A percentile compares a stretch with the other conserved stretches of the same genome.
Conservation (phyloP, 2,113 vertebrate species). For the Nerophis lumbriciformis region DNA sequence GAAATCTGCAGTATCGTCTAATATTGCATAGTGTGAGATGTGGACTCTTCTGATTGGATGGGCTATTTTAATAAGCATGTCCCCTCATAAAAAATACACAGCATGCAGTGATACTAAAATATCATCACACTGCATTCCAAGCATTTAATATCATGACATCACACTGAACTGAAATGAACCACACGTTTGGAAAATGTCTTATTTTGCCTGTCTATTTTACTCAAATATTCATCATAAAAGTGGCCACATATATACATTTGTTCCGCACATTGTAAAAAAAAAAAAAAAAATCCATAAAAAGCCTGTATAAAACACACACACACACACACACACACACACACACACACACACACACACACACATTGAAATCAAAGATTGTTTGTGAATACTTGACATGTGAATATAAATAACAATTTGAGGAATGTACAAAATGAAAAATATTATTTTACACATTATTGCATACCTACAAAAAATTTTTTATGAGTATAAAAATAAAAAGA, state of each 20-base stretch:
- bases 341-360: constrained; percentile 8
- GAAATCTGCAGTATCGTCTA: too few species aligned
- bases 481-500: constrained; percentile 7
- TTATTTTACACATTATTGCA: background rate
- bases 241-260: constrained; percentile 18
- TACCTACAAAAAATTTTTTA: background rate
- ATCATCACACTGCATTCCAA: background rate
- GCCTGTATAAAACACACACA: constrained; percentile 8
- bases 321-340: constrained; percentile 8
- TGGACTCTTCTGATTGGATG: constrained; percentile 65
- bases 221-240: background rate
- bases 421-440: background rate
- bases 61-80: constrained; percentile 8
- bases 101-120: background rate
- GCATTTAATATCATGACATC: background rate
- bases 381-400: background rate
- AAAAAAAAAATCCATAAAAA: constrained; percentile 7
- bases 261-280: constrained; percentile 32
- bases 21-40: constrained; percentile 36
- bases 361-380: background rate
- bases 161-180: background rate
- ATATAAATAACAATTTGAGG: background rate
- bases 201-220: background rate
- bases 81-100: background rate
- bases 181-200: background rate